Conservation (phyloP, 2,888 invertebrate species). For the Barypeithes pellucidus region DNA sequence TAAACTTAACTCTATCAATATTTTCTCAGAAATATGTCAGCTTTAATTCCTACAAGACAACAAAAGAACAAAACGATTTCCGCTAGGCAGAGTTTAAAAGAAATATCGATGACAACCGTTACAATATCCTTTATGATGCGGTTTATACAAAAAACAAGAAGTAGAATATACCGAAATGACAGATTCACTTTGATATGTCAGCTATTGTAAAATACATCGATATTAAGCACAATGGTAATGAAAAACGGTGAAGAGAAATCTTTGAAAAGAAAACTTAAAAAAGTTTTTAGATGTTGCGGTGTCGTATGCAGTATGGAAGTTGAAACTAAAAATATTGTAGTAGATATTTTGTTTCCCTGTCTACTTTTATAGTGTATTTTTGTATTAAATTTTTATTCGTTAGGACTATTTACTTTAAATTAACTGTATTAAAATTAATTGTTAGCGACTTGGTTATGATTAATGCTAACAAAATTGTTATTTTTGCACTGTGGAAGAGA, state of each 20-base stretch:
- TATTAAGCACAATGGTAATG: background rate
- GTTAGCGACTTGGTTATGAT: no score
- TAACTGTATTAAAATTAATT: no score
- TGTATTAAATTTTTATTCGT: no score
- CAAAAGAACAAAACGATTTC: background rate
- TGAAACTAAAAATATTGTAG: no score
- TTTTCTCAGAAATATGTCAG: background rate
- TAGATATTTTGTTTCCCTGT: no score
- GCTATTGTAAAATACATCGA: background rate
- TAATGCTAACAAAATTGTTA: no score
- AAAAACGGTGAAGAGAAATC: background rate
- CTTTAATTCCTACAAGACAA: background rate
- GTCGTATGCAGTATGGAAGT: background rate
- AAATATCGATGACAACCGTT: background rate
- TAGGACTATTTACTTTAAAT: no score
- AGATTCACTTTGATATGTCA: constrained; percentile 3
- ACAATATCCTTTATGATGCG: background rate
- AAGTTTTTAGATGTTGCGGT: background rate
- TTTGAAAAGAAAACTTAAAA: background rate
- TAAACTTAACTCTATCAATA: background rate
- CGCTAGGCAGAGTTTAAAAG: background rate
- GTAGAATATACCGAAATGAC: constrained; percentile 5
- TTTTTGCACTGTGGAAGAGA: no score
- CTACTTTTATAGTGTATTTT: no score
- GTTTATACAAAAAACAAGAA: constrained; percentile 2